Percentiles rank a stretch among this genome's conserved stretches.
Evolutionary conservation across 30 jellyfish, hydroid and myxozoan species (phyloP).

Genomic region (Phacellophora camtschatica): DNA sequence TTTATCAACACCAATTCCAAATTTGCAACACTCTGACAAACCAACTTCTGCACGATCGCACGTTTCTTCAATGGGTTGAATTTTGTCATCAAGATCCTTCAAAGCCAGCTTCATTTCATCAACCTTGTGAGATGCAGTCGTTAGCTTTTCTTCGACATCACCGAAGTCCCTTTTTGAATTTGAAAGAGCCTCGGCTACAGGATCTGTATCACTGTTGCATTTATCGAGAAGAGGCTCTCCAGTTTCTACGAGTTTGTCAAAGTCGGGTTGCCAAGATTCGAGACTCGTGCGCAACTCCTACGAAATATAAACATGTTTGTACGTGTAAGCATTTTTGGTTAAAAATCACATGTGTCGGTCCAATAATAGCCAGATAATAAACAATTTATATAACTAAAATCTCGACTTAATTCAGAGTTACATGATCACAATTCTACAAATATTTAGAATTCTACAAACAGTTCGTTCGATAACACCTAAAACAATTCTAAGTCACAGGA

Average conservation of each 20-base stretch:
- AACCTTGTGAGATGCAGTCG: slow-evolving; percentile 38
- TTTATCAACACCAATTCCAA: slow-evolving; percentile 68
- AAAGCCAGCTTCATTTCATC: slow-evolving; percentile 64
- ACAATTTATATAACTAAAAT: too few relatives aligned
- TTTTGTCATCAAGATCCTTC: slow-evolving; percentile 15
- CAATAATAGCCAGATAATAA: too few relatives aligned
- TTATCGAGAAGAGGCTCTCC: slow-evolving; percentile 58
- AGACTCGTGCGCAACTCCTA: slow-evolving; percentile 56
- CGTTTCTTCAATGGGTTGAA: slow-evolving; percentile 68
- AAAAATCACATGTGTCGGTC: too few relatives aligned
- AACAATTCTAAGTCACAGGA: too few relatives aligned
- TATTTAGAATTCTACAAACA: too few relatives aligned
- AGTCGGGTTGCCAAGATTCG: slow-evolving; percentile 56
- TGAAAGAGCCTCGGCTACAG: slow-evolving; percentile 64
- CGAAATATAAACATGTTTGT: not conserved
- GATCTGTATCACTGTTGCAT: slow-evolving; percentile 76
- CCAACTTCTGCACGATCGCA: slow-evolving; percentile 63
- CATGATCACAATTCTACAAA: too few relatives aligned
- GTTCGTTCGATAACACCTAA: too few relatives aligned
- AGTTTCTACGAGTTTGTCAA: slow-evolving; percentile 32
- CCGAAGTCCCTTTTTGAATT: slow-evolving; percentile 57
- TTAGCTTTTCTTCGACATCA: slow-evolving; percentile 50
- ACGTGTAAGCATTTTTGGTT: too few relatives aligned
- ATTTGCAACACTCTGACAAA: slow-evolving; percentile 19
- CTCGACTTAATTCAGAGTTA: too few relatives aligned